Percentiles rank a stretch among this genome's conserved stretches.
phyloP scores from a whole-genome alignment of 2,113 vertebrate species.

The Ardeotis arabs region DNA sequence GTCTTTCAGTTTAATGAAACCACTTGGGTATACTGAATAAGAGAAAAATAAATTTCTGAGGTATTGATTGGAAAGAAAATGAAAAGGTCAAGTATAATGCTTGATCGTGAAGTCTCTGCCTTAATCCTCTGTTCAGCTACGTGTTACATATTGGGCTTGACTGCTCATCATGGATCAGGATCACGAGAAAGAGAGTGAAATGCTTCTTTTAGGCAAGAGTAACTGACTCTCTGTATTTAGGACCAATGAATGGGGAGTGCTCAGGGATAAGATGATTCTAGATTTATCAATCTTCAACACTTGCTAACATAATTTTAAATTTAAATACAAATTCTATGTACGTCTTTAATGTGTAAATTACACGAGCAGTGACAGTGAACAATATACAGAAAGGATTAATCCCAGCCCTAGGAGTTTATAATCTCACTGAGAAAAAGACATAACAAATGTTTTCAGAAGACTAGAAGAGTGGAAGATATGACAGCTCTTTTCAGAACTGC shows the following conservation, averaged over 20 bases:
- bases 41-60: conserved; percentile 15
- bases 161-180: not conserved
- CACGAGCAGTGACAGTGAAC: not conserved
- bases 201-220: not conserved
- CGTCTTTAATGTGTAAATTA: not conserved
- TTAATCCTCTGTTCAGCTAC: not conserved
- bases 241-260: not conserved
- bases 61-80: conserved; percentile 20
- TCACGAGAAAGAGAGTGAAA: not conserved
- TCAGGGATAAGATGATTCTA: not conserved
- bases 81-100: conserved; percentile 3
- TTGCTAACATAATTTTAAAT: not conserved
- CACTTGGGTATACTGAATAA: not conserved
- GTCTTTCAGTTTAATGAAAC: conserved; percentile 24
- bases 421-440: not conserved
- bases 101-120: not conserved
- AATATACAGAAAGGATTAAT: not conserved
- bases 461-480: not conserved
- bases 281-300: not conserved
- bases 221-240: not conserved
- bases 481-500: not conserved
- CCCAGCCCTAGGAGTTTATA: not conserved
- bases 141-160: not conserved
- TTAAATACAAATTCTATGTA: not conserved
- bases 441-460: not conserved